phyloP scores from a whole-genome alignment of 2,113 vertebrate genomes.

The Leptocoma aspasia region DNA sequence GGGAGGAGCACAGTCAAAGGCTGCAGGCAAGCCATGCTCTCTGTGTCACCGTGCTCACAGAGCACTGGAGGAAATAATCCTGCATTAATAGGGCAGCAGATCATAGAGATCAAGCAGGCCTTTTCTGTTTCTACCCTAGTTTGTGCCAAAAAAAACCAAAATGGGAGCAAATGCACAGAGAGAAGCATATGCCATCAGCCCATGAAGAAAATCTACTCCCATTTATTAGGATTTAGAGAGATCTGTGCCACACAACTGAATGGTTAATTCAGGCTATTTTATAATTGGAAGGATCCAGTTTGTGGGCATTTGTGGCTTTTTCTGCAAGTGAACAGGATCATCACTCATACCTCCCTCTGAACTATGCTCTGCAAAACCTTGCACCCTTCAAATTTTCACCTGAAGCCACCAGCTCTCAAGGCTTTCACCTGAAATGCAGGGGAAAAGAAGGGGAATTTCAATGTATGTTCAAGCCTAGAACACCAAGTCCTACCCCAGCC shows the following conservation, averaged over 20 bases:
- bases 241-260: background rate
- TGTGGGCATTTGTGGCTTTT: background rate
- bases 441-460: background rate
- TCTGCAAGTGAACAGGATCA: background rate
- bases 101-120: background rate
- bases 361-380: background rate
- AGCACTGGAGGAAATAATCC: conserved; percentile 27
- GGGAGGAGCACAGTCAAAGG: background rate
- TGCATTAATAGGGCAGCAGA: conserved; percentile 34
- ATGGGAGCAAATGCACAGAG: background rate
- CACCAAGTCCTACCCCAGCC: background rate
- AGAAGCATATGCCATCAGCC: background rate
- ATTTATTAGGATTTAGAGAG: background rate
- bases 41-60: background rate
- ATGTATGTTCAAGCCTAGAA: background rate
- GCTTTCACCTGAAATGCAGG: background rate
- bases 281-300: background rate
- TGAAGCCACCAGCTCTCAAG: background rate
- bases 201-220: background rate
- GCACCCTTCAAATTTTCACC: background rate
- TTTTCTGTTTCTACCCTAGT: background rate
- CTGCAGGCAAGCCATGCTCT: conserved; percentile 40
- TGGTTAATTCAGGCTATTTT: background rate
- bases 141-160: background rate
- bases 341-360: background rate